Evolutionary conservation across 2,113 vertebrate species (phyloP).

Genomic region (Vicugna pacos): DNA sequence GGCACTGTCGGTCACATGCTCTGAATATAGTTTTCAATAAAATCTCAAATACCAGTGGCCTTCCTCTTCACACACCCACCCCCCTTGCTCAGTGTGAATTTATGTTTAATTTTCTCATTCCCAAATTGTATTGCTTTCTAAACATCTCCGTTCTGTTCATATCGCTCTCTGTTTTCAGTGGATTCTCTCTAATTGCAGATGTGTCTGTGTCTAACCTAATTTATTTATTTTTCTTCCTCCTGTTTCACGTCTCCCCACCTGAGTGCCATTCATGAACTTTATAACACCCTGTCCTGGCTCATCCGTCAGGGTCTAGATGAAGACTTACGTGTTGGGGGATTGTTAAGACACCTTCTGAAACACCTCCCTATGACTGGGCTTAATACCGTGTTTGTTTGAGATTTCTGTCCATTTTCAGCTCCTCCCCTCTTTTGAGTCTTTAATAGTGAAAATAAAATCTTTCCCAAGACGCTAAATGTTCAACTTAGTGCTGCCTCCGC

Average conservation of each 20-base stretch:
- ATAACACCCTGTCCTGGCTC: background rate
- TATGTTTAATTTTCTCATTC: background rate
- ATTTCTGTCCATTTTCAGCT: background rate
- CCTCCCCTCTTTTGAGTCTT: background rate
- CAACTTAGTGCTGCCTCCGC: rapidly evolving
- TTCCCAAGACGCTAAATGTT: background rate
- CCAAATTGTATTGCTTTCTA: background rate
- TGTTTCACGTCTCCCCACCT: background rate
- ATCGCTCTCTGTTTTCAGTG: background rate
- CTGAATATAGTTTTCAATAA: background rate
- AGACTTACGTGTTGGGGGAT: background rate
- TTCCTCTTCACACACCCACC: background rate
- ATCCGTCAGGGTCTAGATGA: background rate
- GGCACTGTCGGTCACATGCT: background rate
- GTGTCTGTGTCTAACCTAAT: background rate
- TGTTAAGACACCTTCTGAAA: background rate
- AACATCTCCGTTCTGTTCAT: background rate
- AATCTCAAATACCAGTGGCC: background rate
- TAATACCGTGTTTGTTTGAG: background rate
- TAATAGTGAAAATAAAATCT: background rate
- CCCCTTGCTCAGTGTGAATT: background rate
- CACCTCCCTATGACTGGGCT: background rate
- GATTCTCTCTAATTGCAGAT: background rate
- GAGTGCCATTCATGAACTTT: background rate
- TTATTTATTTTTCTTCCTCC: background rate